A percentile compares a stretch with the other conserved stretches of the same genome.
These are phyloP conservation scores for Macropodus opercularis DNA, from an alignment of 2,797 vertebrate genomes.

Conservation along the genomic window DNA sequence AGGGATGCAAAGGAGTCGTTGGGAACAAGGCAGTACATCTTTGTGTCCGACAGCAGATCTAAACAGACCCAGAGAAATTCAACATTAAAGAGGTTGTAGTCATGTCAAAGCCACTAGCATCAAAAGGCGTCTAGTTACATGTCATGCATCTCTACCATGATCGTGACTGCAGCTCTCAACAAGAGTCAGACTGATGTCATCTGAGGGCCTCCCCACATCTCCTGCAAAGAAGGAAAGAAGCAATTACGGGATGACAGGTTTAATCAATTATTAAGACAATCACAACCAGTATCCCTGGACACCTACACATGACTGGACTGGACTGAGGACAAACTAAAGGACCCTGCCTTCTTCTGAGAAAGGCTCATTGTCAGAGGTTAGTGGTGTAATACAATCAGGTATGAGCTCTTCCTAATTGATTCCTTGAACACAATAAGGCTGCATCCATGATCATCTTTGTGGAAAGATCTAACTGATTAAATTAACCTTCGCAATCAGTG, in stretches of 20 bases:
- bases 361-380: no score
- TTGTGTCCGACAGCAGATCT: slow-evolving; percentile 93
- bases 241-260: slow-evolving; percentile 28
- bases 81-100: not conserved
- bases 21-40: slow-evolving; percentile 96
- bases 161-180: slow-evolving; percentile 96
- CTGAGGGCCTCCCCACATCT: slow-evolving; percentile 91
- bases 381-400: not conserved
- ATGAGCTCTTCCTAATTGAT: slow-evolving; percentile 4
- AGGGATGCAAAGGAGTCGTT: slow-evolving; percentile 97
- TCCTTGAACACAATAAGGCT: slow-evolving; percentile 4
- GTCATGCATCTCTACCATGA: slow-evolving; percentile 81
- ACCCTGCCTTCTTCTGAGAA: slow-evolving; percentile 2
- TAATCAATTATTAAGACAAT: slow-evolving; percentile 61
- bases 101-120: not conserved
- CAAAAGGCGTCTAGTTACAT: not conserved
- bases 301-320: not conserved
- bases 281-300: slow-evolving; percentile 11
- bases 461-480: slow-evolving; percentile 13
- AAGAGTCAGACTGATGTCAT: slow-evolving; percentile 96
- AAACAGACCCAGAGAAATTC: slow-evolving; percentile 12
- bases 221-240: slow-evolving; percentile 71
- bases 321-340: slow-evolving; percentile 4
- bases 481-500: not conserved
- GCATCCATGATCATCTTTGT: slow-evolving; percentile 8